Evolutionary conservation across 92 coral and sea anemone genomes (phyloP), one percentile per base, ranked within the genome.

Genomic region (Anthopleura xanthogrammica): DNA sequence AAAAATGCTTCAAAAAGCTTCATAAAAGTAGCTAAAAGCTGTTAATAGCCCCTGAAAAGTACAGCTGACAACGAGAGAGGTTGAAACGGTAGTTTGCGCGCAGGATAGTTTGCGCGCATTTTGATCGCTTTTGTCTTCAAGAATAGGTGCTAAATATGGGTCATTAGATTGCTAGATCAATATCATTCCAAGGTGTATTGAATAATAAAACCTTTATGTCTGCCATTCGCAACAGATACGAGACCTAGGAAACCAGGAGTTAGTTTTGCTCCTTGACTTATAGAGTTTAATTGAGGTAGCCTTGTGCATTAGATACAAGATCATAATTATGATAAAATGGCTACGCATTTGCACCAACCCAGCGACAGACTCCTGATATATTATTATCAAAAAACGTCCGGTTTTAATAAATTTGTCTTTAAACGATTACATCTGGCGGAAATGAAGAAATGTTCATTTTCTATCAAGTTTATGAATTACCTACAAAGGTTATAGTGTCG

Each of bases 361-460:
- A 54, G 58, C 58, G 14, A 6, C 58, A 8, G 14, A 54, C 58
- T 12, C 58, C 14, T 46, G 9, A 54, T 54, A 54, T 12, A 9
- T 46, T 46, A 5, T 3, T 46, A 54, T 54, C 2, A 54, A 9
- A 54, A 54, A 12, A 7, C 16, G 41, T 29, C 42, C 24, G 74
- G 24, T 68, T 68, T 68, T 36, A 68, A 68, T 54, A 54, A 54
- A 11, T 29, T 12, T 8, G 14, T 24, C 20, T 36, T 36, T 68
- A 68, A 68, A 68, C 74, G 74, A 68, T 23, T 8, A 68, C 29
- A 29, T 12, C 74, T 68, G 74, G 74, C 74, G 74, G 74, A 68
- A 68, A 68, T 29, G 14, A 36, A 68, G 42, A 68, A 68, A 68
- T 29, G 42, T 36, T 36, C 43, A 9, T 68, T 68, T 29, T 13